phyloP scores from a whole-genome alignment of 2,888 invertebrate genomes.

The Napeogenes sylphis region DNA sequence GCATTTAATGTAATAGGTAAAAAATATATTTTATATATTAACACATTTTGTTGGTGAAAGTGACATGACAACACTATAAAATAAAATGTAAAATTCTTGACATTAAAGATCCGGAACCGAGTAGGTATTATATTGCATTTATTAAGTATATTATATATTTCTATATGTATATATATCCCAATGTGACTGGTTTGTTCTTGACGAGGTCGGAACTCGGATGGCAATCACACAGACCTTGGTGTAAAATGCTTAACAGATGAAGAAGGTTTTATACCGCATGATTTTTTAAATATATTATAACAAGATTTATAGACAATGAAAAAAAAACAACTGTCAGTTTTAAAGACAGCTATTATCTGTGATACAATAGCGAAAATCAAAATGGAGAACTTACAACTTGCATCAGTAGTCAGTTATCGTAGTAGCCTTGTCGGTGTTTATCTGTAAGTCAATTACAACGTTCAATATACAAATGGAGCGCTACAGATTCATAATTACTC shows the following conservation, averaged over 20 bases:
- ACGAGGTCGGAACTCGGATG: conserved; percentile 4
- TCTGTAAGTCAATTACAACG: conserved; percentile 41
- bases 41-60: too few relatives aligned
- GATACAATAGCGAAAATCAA: background rate
- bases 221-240: conserved; percentile 5
- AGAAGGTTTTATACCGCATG: conserved; percentile 3
- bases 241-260: conserved; percentile 1
- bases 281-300: background rate
- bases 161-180: background rate
- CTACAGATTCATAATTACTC: conserved; percentile 25
- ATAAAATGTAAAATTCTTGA: too few relatives aligned
- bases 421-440: conserved; percentile 37
- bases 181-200: conserved; percentile 5
- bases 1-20: too few relatives aligned
- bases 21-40: too few relatives aligned
- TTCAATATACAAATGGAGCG: conserved; percentile 29
- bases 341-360: background rate
- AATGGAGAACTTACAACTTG: background rate
- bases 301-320: background rate
- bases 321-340: background rate
- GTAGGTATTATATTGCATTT: too few relatives aligned
- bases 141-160: background rate
- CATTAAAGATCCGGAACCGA: too few relatives aligned
- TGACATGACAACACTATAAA: too few relatives aligned
- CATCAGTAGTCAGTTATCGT: conserved; percentile 18